Base-by-base conservation (phyloP, 2,888 invertebrate genomes). In the Scaeva pyrastri region DNA sequence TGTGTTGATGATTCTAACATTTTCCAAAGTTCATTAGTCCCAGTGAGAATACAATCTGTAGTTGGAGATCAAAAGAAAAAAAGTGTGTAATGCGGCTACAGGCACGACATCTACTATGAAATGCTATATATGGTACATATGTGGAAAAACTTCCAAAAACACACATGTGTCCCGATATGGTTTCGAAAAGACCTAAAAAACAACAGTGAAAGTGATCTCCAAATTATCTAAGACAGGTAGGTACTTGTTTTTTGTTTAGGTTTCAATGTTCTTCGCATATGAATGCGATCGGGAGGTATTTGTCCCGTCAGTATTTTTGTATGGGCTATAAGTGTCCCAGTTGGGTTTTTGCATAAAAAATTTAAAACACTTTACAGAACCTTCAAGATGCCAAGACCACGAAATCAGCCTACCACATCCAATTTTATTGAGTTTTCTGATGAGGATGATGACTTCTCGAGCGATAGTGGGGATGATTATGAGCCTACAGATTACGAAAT, bases 271-370 rank as follows among this genome's bases (percentile, higher is more conserved):
- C 21, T 52, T 21, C 23, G 21, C 50, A n/a, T 21, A 23, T 52
- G 19, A 21, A 52, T 52, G 50, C 11, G 12, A 10, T 45, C 50
- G 50, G 50, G 50, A 66, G 48, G 45, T 31, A 66, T 31, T 45
- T 66, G 66, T 50, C 48, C 66, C 66, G 50, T 52, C 50, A 50
- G 66, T 68, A 52, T 41, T 68, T 19, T 55, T 55, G 52, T 19
- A 16, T 52, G 68, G 68, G 52, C 68, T 55, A 68, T n/a, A 55
- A 41, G 23, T 68, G 68, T 68, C 52, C 68, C 68, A 55, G 52
- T 52, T 31, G 7, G 55, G 52, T 50, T 68, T 52, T 31, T 68
- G 39, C 16, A 16, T 66, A 66, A 31, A 55, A 55, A 36, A n/a
- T 2, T 16, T 21, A 31, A 14, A n/a, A 58, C 16, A 58, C 11